A percentile compares a stretch with the other conserved stretches of the same genome.
These are phyloP conservation scores for Macrocentrus cingulum DNA, from an alignment of 1,140 invertebrate species.

Conservation along the genomic window DNA sequence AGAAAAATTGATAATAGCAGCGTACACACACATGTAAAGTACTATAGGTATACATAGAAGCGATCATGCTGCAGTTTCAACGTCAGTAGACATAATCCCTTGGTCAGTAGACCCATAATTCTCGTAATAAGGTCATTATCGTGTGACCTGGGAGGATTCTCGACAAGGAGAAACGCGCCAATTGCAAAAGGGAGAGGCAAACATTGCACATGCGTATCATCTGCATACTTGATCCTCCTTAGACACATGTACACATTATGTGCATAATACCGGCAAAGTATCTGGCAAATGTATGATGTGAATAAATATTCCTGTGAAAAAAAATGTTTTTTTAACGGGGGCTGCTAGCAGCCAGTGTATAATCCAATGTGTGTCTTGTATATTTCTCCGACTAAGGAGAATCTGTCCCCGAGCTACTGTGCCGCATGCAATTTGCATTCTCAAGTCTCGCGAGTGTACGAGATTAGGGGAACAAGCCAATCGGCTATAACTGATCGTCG, in stretches of 20 bases:
- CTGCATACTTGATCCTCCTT: slow-evolving; percentile 13
- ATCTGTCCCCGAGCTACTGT: slow-evolving; percentile 39
- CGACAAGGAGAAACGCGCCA: slow-evolving; percentile 9
- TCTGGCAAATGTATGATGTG: neutral
- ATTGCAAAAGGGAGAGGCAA: slow-evolving; percentile 13
- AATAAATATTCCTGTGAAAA: no score
- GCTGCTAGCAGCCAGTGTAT: no score
- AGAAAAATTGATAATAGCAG: slow-evolving; percentile 5
- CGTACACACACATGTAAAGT: no score
- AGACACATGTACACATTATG: slow-evolving; percentile 18
- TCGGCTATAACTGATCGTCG: neutral
- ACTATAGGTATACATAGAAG: no score
- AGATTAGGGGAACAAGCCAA: neutral
- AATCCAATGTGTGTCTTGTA: slow-evolving; percentile 15
- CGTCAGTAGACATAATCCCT: slow-evolving; percentile 24
- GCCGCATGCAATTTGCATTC: slow-evolving; percentile 49
- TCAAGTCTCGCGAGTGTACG: slow-evolving; percentile 33
- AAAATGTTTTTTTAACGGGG: no score
- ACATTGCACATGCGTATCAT: slow-evolving; percentile 8
- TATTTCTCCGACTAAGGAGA: slow-evolving; percentile 36
- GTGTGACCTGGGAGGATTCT: slow-evolving; percentile 31
- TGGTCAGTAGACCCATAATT: slow-evolving; percentile 33
- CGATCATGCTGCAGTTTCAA: slow-evolving; percentile 18
- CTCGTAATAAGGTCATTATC: slow-evolving; percentile 40
- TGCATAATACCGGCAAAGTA: no score